Conservation (phyloP, 2,888 invertebrate genomes). For the Acanthosepion lycidas region DNA sequence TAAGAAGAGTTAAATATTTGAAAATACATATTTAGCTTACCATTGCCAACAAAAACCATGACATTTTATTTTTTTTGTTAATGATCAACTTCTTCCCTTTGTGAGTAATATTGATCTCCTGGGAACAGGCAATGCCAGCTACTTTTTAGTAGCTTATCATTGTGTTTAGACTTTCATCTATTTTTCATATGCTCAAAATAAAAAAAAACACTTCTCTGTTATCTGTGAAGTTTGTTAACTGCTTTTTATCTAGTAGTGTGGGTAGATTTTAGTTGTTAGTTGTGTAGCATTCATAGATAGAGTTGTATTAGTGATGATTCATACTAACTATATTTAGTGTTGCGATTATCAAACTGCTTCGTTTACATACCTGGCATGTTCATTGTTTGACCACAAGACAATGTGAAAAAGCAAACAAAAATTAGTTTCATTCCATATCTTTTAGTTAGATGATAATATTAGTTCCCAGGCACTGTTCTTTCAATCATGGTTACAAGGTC, state of each 20-base stretch:
- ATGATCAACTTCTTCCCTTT: neutral
- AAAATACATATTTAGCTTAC: neutral
- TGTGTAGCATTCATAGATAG: neutral
- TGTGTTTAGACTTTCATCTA: neutral
- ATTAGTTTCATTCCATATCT: neutral
- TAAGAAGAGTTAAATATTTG: neutral
- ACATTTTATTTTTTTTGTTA: neutral
- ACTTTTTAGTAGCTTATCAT: neutral
- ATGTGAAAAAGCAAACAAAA: neutral
- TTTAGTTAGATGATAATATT: neutral
- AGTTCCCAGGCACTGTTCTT: neutral
- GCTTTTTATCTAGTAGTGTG: slow-evolving; percentile 10
- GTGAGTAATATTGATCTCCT: neutral
- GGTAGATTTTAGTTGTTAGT: slow-evolving; percentile 2
- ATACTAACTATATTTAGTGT: slow-evolving; percentile 45
- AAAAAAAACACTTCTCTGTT: neutral
- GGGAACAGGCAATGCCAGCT: neutral
- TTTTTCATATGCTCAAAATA: neutral
- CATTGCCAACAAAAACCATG: neutral
- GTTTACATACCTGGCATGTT: slow-evolving; percentile 44
- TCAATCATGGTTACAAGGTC: neutral
- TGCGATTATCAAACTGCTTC: slow-evolving; percentile 40
- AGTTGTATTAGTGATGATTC: slow-evolving; percentile 20
- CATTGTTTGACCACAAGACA: slow-evolving; percentile 40
- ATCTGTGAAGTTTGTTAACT: slow-evolving; percentile 3